Conservation (phyloP, 2,888 invertebrate species). For the Stenurella melanura region DNA sequence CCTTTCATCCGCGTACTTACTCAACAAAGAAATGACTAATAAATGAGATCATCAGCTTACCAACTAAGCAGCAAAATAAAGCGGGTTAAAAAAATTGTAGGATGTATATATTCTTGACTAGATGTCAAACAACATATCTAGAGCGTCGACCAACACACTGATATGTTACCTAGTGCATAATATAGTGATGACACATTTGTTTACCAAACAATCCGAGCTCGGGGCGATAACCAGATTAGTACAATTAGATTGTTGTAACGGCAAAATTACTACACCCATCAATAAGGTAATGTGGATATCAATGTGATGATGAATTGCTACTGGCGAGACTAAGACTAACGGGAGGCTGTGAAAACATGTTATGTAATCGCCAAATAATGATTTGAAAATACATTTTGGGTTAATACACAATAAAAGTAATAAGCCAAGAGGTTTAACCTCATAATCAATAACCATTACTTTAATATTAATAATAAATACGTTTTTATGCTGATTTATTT, state of each 20-base stretch:
- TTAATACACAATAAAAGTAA: too few relatives aligned
- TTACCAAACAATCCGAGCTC: constrained; percentile 23
- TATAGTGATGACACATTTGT: constrained; percentile 19
- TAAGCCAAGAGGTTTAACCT: too few relatives aligned
- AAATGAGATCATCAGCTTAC: background rate
- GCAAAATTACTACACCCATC: background rate
- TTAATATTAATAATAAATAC: too few relatives aligned
- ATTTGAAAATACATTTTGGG: too few relatives aligned
- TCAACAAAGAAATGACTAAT: background rate
- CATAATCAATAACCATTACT: too few relatives aligned
- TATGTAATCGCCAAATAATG: too few relatives aligned
- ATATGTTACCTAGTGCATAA: constrained; percentile 11
- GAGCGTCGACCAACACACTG: background rate
- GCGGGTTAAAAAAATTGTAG: background rate
- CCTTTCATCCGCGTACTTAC: background rate
- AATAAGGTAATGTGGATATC: background rate
- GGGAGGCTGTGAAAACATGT: too few relatives aligned
- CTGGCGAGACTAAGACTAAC: too few relatives aligned
- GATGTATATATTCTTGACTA: background rate
- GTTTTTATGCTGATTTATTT: too few relatives aligned
- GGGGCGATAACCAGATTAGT: constrained; percentile 15
- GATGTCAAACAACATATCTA: constrained; percentile 14
- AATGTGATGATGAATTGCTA: constrained; percentile 5
- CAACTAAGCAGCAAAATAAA: background rate
- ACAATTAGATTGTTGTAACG: constrained; percentile 21